phyloP scores from a whole-genome alignment of 2,113 vertebrate genomes.

The Campylorhamphus procurvoides region DNA sequence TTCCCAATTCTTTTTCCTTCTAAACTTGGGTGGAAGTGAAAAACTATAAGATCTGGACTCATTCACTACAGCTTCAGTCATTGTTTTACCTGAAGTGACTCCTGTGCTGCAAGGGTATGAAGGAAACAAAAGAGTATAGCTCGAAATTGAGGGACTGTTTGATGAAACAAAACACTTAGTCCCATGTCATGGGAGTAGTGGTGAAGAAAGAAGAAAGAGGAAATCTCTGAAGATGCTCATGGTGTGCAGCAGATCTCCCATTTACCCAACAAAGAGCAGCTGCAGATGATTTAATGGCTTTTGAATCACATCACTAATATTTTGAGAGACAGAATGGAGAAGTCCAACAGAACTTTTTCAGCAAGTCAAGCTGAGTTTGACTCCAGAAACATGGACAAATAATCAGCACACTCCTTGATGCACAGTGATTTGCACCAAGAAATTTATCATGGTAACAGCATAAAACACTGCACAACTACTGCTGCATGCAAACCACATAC shows the following conservation, averaged over 20 bases:
- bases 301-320: background rate
- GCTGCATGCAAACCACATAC: background rate
- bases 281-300: background rate
- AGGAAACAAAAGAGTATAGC: background rate
- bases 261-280: background rate
- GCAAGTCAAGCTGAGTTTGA: background rate
- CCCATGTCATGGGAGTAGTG: no score
- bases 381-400: background rate
- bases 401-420: background rate
- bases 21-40: background rate
- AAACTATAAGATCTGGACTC: background rate
- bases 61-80: background rate
- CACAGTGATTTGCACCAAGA: background rate
- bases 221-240: background rate
- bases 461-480: background rate
- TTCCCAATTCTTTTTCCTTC: background rate
- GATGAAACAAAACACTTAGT: background rate
- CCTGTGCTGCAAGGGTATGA: background rate
- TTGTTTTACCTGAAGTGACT: background rate
- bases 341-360: background rate
- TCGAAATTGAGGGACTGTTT: accelerated
- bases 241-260: background rate
- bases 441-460: background rate
- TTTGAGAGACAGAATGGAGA: background rate
- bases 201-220: background rate